phyloP scores from a whole-genome alignment of 2,113 vertebrate species.

The Semicossyphus pulcher region DNA sequence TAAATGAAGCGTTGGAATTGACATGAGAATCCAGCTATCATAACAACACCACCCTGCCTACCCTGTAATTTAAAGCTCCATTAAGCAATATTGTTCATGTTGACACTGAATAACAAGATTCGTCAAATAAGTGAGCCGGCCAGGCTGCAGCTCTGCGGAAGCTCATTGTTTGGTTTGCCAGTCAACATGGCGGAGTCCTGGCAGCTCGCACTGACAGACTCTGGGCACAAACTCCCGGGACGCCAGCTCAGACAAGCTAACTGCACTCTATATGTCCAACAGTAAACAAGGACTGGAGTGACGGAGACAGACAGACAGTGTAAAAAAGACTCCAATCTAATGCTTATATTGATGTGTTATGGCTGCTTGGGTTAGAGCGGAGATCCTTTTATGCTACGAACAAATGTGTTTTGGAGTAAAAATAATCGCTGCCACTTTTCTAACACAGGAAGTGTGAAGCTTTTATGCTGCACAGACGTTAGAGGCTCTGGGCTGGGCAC shows the following conservation, averaged over 20 bases:
- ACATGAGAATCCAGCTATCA: slow-evolving; percentile 5
- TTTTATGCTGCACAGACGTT: background rate
- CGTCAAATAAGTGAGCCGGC: background rate
- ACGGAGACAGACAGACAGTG: background rate
- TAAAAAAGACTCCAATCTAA: background rate
- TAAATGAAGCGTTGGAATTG: slow-evolving; percentile 6
- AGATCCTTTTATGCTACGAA: background rate
- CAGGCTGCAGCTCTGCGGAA: background rate
- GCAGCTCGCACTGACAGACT: background rate
- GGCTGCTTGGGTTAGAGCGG: background rate
- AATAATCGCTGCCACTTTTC: background rate
- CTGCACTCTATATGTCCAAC: background rate
- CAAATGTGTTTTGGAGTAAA: background rate
- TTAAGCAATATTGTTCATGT: slow-evolving; percentile 27
- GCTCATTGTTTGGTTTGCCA: background rate
- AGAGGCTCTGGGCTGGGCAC: background rate
- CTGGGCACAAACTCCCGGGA: background rate
- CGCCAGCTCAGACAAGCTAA: background rate
- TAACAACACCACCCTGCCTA: background rate
- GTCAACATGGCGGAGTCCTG: background rate
- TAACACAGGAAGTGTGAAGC: background rate
- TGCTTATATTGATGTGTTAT: background rate
- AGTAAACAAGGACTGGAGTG: background rate
- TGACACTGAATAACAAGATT: slow-evolving; percentile 19
- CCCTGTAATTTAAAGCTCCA: slow-evolving; percentile 42